phyloP scores from a whole-genome alignment of 1,140 invertebrate genomes.

The Mya arenaria region DNA sequence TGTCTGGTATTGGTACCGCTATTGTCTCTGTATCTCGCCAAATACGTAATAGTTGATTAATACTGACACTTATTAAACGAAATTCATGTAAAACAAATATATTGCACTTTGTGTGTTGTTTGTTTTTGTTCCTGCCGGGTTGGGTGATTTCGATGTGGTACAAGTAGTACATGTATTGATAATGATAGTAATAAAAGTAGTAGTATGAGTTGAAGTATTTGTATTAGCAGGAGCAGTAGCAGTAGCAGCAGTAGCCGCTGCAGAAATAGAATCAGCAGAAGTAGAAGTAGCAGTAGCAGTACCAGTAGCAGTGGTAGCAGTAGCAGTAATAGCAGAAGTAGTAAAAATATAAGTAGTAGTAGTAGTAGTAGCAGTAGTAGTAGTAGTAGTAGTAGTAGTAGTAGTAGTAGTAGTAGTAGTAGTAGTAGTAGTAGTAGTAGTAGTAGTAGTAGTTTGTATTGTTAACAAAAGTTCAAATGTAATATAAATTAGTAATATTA shows the following conservation, averaged over 20 bases:
- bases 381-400: slow-evolving; percentile 23
- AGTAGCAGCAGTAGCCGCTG: neutral
- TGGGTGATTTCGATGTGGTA: too few species aligned
- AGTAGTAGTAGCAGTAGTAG: neutral
- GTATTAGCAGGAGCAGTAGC: neutral
- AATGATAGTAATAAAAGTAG: neutral
- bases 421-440: neutral
- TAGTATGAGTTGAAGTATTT: neutral
- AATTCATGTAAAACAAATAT: too few species aligned
- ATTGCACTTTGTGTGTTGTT: too few species aligned
- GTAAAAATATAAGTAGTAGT: neutral
- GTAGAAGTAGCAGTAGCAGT: neutral
- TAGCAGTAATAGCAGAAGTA: slow-evolving; percentile 5
- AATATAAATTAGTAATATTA: too few species aligned
- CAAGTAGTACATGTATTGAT: neutral
- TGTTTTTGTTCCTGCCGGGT: too few species aligned
- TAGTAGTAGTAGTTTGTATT: neutral
- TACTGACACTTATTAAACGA: too few species aligned
- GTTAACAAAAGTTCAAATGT: too few species aligned
- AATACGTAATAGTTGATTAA: too few species aligned
- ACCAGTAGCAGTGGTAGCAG: slow-evolving; percentile 6
- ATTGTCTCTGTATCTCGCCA: too few species aligned
- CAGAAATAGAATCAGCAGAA: neutral
- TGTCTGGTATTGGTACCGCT: too few species aligned
- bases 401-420: slow-evolving; percentile 21